Conservation (phyloP, 1,140 invertebrate genomes). For the Paralvinella palmiformis region DNA sequence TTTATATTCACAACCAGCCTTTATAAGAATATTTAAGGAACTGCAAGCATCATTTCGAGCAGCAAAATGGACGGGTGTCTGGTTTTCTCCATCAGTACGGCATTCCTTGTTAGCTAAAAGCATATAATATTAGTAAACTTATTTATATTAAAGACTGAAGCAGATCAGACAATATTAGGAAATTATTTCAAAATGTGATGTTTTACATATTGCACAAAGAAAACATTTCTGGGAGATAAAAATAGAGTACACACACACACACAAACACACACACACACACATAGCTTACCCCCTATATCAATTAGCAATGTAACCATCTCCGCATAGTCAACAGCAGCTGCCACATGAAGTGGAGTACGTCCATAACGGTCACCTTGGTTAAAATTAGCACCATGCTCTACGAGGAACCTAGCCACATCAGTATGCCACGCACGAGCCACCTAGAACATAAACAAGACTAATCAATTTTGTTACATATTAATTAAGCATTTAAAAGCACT, state of each 20-base stretch:
- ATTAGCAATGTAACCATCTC: slow-evolving; percentile 41
- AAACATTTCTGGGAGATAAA: too few species aligned
- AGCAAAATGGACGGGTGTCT: slow-evolving; percentile 45
- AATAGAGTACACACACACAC: too few species aligned
- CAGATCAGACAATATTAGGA: background rate
- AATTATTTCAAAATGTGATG: too few species aligned
- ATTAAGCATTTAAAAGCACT: too few species aligned
- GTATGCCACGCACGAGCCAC: slow-evolving; percentile 38
- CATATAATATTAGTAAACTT: too few species aligned
- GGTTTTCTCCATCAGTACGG: slow-evolving; percentile 33
- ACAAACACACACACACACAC: too few species aligned
- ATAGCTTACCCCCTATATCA: slow-evolving; percentile 31
- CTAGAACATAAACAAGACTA: too few species aligned
- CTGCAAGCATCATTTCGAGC: slow-evolving; percentile 40
- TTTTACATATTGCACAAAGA: too few species aligned
- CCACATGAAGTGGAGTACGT: slow-evolving; percentile 42
- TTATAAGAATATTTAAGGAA: slow-evolving; percentile 38
- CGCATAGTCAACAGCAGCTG: slow-evolving; percentile 43
- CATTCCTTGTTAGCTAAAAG: slow-evolving; percentile 38
- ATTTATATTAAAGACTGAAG: background rate
- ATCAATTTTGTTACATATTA: too few species aligned
- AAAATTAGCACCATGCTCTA: slow-evolving; percentile 38
- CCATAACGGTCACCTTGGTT: slow-evolving; percentile 36
- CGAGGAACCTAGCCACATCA: slow-evolving; percentile 40
- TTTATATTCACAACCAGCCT: slow-evolving; percentile 32